phyloP scores from a whole-genome alignment of 2,888 invertebrate genomes.

The Tridacna crocea region DNA sequence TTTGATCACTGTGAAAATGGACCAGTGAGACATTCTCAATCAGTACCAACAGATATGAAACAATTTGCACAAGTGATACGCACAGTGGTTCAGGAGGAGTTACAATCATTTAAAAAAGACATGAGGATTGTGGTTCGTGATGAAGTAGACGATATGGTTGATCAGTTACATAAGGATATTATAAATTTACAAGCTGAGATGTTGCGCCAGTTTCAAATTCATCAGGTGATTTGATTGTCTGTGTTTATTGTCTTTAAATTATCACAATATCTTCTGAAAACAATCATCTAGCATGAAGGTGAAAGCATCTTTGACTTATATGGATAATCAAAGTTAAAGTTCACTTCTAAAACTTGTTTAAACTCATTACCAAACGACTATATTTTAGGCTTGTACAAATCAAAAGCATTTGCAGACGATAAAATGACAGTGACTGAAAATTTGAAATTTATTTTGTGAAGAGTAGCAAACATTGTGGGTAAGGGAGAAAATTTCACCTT shows the following conservation, averaged over 20 bases:
- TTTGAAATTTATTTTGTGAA: no score
- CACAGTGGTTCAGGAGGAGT: conserved; percentile 62
- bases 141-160: conserved; percentile 78
- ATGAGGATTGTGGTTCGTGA: conserved; percentile 68
- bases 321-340: no score
- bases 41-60: conserved; percentile 25
- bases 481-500: no score
- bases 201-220: conserved; percentile 78
- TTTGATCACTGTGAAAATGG: background rate
- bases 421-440: no score
- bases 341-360: no score
- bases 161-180: conserved; percentile 75
- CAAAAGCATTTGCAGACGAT: no score
- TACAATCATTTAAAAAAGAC: conserved; percentile 44
- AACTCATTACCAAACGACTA: no score
- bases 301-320: no score
- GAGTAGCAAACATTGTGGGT: no score
- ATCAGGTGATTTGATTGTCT: conserved; percentile 68
- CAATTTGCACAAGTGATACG: conserved; percentile 73
- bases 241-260: background rate
- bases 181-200: conserved; percentile 79
- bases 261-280: no score
- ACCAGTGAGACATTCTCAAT: background rate
- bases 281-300: no score
- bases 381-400: no score